Percentiles rank a stretch among this genome's conserved stretches.
phyloP scores from a whole-genome alignment of 2,113 vertebrate species.

The Indri indri region DNA sequence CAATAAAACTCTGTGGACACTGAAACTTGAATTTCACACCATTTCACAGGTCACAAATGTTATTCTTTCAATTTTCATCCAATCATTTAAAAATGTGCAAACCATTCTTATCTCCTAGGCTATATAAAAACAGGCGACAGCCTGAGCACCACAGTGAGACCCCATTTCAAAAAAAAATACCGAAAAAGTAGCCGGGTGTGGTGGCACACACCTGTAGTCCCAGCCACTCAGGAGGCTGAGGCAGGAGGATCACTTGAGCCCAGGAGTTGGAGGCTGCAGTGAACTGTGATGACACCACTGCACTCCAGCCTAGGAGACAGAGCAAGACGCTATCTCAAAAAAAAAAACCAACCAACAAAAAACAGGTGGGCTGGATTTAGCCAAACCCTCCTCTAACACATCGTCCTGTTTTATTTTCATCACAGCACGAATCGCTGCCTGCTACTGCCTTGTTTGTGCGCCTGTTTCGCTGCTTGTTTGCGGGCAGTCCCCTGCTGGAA shows the following conservation, averaged over 20 bases:
- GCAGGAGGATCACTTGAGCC: background rate
- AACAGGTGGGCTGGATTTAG: background rate
- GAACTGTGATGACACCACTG: too few relatives aligned
- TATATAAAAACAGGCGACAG: background rate
- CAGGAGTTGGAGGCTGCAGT: background rate
- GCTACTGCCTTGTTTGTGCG: background rate
- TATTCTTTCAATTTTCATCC: background rate
- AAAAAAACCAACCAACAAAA: background rate
- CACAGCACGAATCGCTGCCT: background rate
- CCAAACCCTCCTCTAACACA: background rate
- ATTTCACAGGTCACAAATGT: background rate
- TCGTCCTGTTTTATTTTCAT: background rate
- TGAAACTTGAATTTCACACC: background rate
- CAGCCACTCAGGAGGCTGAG: background rate
- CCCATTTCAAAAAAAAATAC: background rate
- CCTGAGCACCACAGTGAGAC: background rate
- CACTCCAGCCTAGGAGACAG: background rate
- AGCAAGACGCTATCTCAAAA: background rate
- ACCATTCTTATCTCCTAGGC: background rate
- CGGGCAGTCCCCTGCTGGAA: background rate
- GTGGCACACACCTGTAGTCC: background rate
- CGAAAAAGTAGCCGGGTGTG: background rate
- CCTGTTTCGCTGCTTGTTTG: background rate
- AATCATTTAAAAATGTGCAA: background rate
- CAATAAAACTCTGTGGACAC: background rate